Evolutionary conservation across 2,113 vertebrate species (phyloP).

Genomic region (Entomyzon cyanotis): DNA sequence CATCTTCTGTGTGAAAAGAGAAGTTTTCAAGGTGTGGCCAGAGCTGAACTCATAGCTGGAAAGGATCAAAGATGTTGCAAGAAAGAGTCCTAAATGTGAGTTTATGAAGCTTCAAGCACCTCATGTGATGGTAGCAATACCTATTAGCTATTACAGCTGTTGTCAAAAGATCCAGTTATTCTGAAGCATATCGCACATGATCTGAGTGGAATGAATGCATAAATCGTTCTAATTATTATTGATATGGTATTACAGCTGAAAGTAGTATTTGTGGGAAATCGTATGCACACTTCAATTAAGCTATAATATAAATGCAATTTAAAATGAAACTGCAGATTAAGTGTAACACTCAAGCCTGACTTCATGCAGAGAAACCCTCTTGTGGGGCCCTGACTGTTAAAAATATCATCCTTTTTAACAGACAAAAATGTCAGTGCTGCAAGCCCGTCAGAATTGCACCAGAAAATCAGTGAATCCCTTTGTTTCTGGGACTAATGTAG

Average conservation of each 20-base stretch:
- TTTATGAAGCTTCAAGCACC: not conserved
- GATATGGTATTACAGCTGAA: slow-evolving; percentile 7
- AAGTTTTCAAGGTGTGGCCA: not conserved
- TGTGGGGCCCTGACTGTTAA: not conserved
- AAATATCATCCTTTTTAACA: slow-evolving; percentile 14
- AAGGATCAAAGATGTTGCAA: not conserved
- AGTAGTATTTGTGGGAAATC: slow-evolving; percentile 25
- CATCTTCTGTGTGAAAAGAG: not conserved
- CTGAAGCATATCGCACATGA: not conserved
- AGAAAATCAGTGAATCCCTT: not conserved
- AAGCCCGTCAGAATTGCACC: not conserved
- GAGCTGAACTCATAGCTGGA: not conserved
- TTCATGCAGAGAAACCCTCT: slow-evolving; percentile 28
- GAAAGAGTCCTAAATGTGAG: not conserved
- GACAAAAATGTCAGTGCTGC: not conserved
- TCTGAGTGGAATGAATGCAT: slow-evolving; percentile 9
- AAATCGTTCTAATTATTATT: slow-evolving; percentile 4
- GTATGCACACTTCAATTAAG: slow-evolving; percentile 46
- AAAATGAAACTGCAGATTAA: slow-evolving; percentile 50
- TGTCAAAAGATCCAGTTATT: not conserved
- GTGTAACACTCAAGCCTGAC: slow-evolving; percentile 40
- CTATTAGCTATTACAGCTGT: not conserved
- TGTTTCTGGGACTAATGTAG: not conserved
- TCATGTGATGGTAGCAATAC: not conserved
- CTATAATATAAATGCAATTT: slow-evolving; percentile 54